Evolutionary conservation across 2,888 invertebrate species (phyloP), one percentile per base, ranked within the genome.

Genomic region (Salticus scenicus): DNA sequence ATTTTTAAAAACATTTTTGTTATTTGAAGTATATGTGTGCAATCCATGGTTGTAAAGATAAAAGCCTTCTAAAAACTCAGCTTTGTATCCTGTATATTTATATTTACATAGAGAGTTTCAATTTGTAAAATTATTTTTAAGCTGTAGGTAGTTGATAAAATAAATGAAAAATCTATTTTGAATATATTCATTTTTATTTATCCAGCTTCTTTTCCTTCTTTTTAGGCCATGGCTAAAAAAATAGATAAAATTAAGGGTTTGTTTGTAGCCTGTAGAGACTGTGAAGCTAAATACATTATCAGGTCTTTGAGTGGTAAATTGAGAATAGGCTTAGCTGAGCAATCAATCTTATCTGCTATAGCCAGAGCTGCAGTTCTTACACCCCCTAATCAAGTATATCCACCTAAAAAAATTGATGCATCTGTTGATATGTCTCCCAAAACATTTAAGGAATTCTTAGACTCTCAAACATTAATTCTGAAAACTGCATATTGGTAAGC

Each of bases 251-350:
- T 99, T 88, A 96, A 98, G 90, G 93, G 95, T 0, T 93, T 99
- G 91, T 96, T 98, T 90, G 97, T 98, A 0, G 97, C 98, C 0
- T 98, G 98, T 91, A 94, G 95, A 69, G 93, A 94, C 86, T 94
- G 94, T 0, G 98, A 99, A 92, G 96, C 98, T 0, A 93, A 96
- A 75, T 99, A 95, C 91, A 93, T 99, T 20, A 96, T 98, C 75
- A 93, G 98, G 88, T 97, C 97, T 0, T 91, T 98, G 27, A 95
- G 96, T 86, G 99, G 99, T 33, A 99, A 99, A 92, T 92, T 99
- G 79, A 93, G 99, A 69, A 97, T 99, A 89, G 99, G 99, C 0
- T 93, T 99, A 81, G 99, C 99, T 0, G 99, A 99, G 90, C 98
- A 98, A 91, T 98, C 98, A 0, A 94, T 98, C 42, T 92, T 99